Conservation (phyloP, 2,888 invertebrate species). For the Agrenia bidenticulata region DNA sequence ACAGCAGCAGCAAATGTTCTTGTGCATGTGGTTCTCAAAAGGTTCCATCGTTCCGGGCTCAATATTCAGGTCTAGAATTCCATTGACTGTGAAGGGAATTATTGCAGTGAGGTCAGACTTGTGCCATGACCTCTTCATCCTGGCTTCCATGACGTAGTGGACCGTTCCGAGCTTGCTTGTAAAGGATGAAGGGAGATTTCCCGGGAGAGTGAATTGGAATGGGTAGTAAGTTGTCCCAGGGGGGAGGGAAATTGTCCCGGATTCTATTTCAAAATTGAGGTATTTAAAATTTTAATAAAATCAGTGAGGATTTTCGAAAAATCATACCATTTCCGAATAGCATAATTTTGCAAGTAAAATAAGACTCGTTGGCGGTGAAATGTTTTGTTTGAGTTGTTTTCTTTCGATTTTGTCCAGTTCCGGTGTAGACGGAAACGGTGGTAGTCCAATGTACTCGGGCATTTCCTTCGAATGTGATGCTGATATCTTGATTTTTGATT, state of each 20-base stretch:
- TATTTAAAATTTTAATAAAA: not conserved
- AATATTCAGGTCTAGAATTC: slow-evolving; percentile 33
- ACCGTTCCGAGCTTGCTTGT: slow-evolving; percentile 73
- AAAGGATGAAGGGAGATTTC: slow-evolving; percentile 76
- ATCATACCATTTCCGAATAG: slow-evolving; percentile 65
- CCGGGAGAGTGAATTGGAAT: slow-evolving; percentile 72
- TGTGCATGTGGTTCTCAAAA: slow-evolving; percentile 19
- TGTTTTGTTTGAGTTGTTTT: slow-evolving; percentile 65
- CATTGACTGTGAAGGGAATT: slow-evolving; percentile 33
- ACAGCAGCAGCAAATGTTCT: slow-evolving; percentile 25
- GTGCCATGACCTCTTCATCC: slow-evolving; percentile 77
- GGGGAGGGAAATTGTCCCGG: slow-evolving; percentile 57
- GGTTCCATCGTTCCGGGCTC: slow-evolving; percentile 3
- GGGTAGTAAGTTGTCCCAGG: slow-evolving; percentile 73
- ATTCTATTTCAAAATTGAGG: too few species aligned
- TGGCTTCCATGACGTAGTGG: slow-evolving; percentile 76
- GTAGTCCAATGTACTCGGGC: slow-evolving; percentile 73
- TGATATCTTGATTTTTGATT: slow-evolving; percentile 62
- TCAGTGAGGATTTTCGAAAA: slow-evolving; percentile 19
- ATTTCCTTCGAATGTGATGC: slow-evolving; percentile 71
- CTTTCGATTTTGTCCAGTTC: slow-evolving; percentile 56
- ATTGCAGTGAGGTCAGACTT: slow-evolving; percentile 9
- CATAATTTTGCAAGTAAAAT: slow-evolving; percentile 74
- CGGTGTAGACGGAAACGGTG: slow-evolving; percentile 58
- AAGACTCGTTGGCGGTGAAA: slow-evolving; percentile 71